Percentiles rank a stretch among this genome's conserved stretches.
These are phyloP conservation scores for Formicarius rufipectus DNA, from an alignment of 2,113 vertebrate genomes.

Conservation along the genomic window DNA sequence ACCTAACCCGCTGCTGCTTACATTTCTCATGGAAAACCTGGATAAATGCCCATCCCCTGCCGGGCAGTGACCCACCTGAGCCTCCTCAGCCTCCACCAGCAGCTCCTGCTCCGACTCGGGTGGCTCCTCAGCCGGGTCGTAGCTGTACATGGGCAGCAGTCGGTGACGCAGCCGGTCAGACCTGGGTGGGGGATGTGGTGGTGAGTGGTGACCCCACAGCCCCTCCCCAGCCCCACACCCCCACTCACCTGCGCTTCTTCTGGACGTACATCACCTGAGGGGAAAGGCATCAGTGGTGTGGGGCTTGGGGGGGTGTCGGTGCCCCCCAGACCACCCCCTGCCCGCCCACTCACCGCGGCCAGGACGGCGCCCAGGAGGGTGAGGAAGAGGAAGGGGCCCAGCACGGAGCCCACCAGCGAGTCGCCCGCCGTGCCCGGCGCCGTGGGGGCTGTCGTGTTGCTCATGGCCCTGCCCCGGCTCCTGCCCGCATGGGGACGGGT, in stretches of 20 bases:
- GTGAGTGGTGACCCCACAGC: background rate
- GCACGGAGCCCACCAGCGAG: constrained; percentile 81
- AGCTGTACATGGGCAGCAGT: constrained; percentile 91
- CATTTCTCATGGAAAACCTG: background rate
- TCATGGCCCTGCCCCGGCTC: constrained; percentile 67
- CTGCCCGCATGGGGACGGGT: background rate
- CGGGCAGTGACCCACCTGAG: constrained; percentile 77
- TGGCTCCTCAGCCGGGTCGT: constrained; percentile 91
- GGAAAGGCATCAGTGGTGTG: background rate
- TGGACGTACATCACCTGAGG: constrained; percentile 88
- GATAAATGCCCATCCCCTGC: background rate
- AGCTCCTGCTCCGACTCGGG: constrained; percentile 91
- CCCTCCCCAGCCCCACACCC: background rate
- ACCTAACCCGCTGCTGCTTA: background rate
- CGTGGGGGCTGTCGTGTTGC: constrained; percentile 84
- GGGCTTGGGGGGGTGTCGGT: background rate
- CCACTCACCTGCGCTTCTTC: constrained; percentile 86
- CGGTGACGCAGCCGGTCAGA: constrained; percentile 91
- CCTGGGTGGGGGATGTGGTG: constrained; percentile 49
- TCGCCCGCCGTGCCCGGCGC: constrained; percentile 74
- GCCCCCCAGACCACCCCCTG: background rate
- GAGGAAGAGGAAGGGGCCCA: constrained; percentile 90
- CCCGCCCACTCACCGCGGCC: constrained; percentile 84
- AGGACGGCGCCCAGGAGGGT: constrained; percentile 82
- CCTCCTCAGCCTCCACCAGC: constrained; percentile 84